Evolutionary conservation across 2,797 vertebrate species (phyloP), one percentile per base, ranked within the genome.

Genomic region (Betta splendens): DNA sequence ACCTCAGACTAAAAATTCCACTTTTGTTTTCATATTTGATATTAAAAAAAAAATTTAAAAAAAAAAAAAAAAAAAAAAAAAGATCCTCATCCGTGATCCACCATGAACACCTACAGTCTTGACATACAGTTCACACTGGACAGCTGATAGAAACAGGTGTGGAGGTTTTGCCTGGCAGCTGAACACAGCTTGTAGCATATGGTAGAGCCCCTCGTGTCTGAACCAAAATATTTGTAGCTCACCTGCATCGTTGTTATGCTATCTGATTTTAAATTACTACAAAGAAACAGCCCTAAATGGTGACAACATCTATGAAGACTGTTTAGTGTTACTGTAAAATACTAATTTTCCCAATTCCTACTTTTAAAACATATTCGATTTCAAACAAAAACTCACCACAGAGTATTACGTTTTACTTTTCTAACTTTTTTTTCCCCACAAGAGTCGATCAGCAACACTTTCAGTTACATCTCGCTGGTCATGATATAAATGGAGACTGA

Each of bases 91-190:
- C 1, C 4, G 7, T 38, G 32, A 33, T 10, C 32, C 56, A 33
- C 47, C 40, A 53, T 31, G 64, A 71, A 69, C 50, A 71, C 45
- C 67, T 16, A 9, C 45, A 52, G 38, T 45, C 43, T n/a, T 11
- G 35, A 65, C 22, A 22, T 25, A 66, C 36, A 71, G 64, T 25
- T 66, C 36, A 71, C 64, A 60, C 59, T 20, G 72, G 81, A 82
- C 83, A 83, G 80, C 83, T 86, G 86, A 85, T 58, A 50, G 50
- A 77, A 77, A 82, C 85, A 89, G 83, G 85, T 79, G 82, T 57
- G 54, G 56, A 77, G 62, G 77, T 75, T 80, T 70, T 5, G 18
- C 43, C 51, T 65, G 71, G 69, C 76, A 83, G 78, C 79, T 75
- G 73, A 84, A 78, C 70, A 59, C 81, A 79, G 79, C 56, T 61